Evolutionary conservation across 1,140 invertebrate species (phyloP).

Genomic region (Pseudachorutes palmiensis): DNA sequence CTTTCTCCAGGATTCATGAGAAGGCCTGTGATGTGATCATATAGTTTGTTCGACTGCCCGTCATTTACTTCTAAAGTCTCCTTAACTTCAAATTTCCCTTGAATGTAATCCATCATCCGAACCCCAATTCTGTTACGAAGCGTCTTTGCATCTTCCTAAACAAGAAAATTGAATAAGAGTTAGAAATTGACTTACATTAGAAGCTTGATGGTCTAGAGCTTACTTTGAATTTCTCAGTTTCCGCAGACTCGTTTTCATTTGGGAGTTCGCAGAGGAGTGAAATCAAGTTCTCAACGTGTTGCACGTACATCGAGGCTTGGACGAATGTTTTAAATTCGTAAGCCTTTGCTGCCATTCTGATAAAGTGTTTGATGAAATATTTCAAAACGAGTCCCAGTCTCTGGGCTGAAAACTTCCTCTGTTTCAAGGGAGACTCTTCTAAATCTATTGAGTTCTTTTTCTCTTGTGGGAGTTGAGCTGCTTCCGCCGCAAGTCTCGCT

Average conservation of each 20-base stretch:
- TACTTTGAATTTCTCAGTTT: not conserved
- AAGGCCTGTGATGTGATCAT: not conserved
- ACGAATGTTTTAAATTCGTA: slow-evolving; percentile 50
- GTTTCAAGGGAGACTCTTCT: slow-evolving; percentile 16
- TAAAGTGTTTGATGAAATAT: slow-evolving; percentile 61
- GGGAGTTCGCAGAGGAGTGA: not conserved
- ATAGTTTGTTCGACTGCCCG: not conserved
- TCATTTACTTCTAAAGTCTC: not conserved
- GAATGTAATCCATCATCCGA: slow-evolving; percentile 1
- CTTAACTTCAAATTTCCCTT: not conserved
- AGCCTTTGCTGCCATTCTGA: slow-evolving; percentile 55
- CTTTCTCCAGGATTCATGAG: not conserved
- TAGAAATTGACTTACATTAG: not conserved
- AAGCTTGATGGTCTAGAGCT: too few relatives aligned
- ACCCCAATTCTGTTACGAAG: not conserved
- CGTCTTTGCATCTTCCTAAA: not conserved
- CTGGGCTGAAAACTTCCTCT: slow-evolving; percentile 12
- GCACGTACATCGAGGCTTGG: slow-evolving; percentile 56
- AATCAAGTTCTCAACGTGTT: slow-evolving; percentile 56
- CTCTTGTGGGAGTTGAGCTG: slow-evolving; percentile 19
- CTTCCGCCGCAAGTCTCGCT: slow-evolving; percentile 13
- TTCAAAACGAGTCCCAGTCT: slow-evolving; percentile 43
- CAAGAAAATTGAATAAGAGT: not conserved
- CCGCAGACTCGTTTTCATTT: not conserved
- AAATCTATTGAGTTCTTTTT: slow-evolving; percentile 34